These are phyloP conservation scores for Ophthalmolycus amberensis DNA, from an alignment of 2,113 vertebrate species.

Conservation along the genomic window DNA sequence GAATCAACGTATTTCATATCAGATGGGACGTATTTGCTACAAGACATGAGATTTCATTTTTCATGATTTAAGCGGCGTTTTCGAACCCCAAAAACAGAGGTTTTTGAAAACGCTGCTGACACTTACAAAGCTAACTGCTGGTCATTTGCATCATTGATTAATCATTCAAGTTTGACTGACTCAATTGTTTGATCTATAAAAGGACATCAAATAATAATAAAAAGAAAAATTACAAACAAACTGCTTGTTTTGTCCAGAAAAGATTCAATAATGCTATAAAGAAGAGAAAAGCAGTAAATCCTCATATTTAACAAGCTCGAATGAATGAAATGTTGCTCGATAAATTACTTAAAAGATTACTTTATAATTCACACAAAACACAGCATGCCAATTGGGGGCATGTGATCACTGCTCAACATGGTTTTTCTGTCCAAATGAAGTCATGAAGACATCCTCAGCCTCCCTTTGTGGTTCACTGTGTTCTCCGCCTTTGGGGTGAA, in stretches of 20 bases:
- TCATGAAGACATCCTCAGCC: conserved; percentile 19
- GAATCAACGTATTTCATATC: neutral
- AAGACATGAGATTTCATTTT: neutral
- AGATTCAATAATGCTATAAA: neutral
- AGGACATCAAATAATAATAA: neutral
- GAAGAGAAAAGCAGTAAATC: neutral
- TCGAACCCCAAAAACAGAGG: neutral
- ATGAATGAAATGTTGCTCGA: neutral
- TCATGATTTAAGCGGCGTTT: neutral
- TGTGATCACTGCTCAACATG: neutral
- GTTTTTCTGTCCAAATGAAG: neutral
- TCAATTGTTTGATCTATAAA: neutral
- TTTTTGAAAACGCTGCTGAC: neutral
- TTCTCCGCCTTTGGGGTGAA: conserved; percentile 35
- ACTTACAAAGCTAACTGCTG: neutral
- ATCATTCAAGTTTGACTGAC: neutral
- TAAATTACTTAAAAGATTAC: neutral
- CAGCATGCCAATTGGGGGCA: too few relatives aligned
- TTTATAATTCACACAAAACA: neutral
- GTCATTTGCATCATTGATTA: neutral
- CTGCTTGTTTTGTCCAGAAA: neutral
- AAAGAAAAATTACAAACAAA: neutral
- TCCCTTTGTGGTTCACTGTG: conserved; percentile 36
- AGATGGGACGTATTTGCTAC: neutral
- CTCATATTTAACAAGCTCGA: neutral